These are phyloP conservation scores for Nebria brevicollis DNA, from an alignment of 2,888 invertebrate genomes.

Conservation along the genomic window DNA sequence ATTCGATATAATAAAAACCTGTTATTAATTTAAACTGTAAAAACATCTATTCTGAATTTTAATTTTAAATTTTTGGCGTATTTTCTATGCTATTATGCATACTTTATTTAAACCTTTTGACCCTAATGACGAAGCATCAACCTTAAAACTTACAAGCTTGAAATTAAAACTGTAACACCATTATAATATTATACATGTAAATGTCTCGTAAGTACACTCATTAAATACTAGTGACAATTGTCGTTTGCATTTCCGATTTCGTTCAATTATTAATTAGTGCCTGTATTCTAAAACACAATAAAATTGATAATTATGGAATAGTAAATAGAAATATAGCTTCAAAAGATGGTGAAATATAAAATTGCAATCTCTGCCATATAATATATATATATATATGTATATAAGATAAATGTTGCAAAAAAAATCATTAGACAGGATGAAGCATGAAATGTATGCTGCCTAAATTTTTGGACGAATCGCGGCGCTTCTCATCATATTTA, in stretches of 20 bases:
- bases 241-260: too few relatives aligned
- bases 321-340: too few relatives aligned
- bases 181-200: slow-evolving; percentile 21
- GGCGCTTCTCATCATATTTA: slow-evolving; percentile 26
- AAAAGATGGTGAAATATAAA: too few relatives aligned
- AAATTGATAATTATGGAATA: too few relatives aligned
- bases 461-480: neutral
- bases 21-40: too few relatives aligned
- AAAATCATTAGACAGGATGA: neutral
- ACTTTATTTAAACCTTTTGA: slow-evolving; percentile 27
- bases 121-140: slow-evolving; percentile 41
- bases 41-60: too few relatives aligned
- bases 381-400: neutral
- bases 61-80: too few relatives aligned
- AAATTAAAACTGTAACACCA: slow-evolving; percentile 39
- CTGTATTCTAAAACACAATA: too few relatives aligned
- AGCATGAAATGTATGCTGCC: neutral
- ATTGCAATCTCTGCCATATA: too few relatives aligned
- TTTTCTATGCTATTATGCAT: neutral
- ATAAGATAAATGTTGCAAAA: neutral
- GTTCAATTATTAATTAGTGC: too few relatives aligned
- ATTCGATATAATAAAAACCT: too few relatives aligned
- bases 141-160: slow-evolving; percentile 41
- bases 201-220: neutral
- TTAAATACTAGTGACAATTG: neutral